phyloP scores from a whole-genome alignment of 2,888 invertebrate genomes.

The Lasiommata megera region DNA sequence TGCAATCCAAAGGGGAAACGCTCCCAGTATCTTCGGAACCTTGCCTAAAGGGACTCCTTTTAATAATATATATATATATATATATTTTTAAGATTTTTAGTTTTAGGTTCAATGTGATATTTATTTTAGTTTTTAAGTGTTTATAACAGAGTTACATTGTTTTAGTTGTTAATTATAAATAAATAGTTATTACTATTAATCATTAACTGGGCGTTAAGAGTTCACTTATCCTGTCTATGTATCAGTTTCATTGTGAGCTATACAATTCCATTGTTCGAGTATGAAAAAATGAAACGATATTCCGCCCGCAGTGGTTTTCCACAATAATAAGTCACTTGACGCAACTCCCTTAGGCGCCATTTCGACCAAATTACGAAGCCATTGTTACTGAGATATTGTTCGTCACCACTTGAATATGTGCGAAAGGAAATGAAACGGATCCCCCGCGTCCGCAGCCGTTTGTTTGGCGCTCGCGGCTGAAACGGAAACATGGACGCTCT shows the following conservation, averaged over 20 bases:
- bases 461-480: slow-evolving; percentile 8
- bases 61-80: no score
- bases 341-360: slow-evolving; percentile 67
- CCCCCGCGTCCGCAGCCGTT: slow-evolving; percentile 43
- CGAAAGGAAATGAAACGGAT: slow-evolving; percentile 74
- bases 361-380: slow-evolving; percentile 72
- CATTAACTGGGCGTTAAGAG: no score
- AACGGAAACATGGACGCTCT: slow-evolving; percentile 6
- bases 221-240: no score
- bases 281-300: slow-evolving; percentile 35
- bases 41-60: no score
- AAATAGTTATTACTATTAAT: no score
- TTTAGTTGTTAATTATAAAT: no score
- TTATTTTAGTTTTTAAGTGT: no score
- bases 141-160: no score
- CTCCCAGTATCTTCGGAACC: no score
- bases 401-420: slow-evolving; percentile 69
- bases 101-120: no score
- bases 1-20: no score
- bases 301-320: slow-evolving; percentile 63
- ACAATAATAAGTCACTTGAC: slow-evolving; percentile 76
- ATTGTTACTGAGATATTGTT: slow-evolving; percentile 76
- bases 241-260: not conserved
- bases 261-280: slow-evolving; percentile 1
- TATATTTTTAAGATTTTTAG: no score